phyloP scores from a whole-genome alignment of 2,888 invertebrate genomes.

The Steinernema hermaphroditum region DNA sequence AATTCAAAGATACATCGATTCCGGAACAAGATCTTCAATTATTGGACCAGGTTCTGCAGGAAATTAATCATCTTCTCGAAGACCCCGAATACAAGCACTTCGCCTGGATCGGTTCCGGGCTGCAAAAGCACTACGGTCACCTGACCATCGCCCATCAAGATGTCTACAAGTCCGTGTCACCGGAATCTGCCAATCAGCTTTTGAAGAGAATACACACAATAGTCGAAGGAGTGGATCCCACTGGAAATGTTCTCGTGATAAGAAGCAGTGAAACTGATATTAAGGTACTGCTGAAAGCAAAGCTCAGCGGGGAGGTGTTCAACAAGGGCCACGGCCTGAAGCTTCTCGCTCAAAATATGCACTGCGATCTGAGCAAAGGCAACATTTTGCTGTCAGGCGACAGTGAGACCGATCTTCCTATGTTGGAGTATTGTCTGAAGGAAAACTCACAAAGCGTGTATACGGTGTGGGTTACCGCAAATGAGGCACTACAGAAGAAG shows the following conservation, averaged over 20 bases:
- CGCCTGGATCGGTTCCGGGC: constrained; percentile 65
- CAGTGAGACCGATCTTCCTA: constrained; percentile 64
- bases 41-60: constrained; percentile 56
- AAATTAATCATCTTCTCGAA: constrained; percentile 57
- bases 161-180: constrained; percentile 41
- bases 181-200: constrained; percentile 18
- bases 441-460: constrained; percentile 56
- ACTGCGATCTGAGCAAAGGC: constrained; percentile 61
- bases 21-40: constrained; percentile 53
- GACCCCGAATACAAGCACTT: constrained; percentile 57
- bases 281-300: constrained; percentile 60
- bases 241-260: constrained; percentile 48
- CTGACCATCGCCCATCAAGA: constrained; percentile 62
- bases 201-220: constrained; percentile 54
- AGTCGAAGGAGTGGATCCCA: constrained; percentile 57
- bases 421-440: constrained; percentile 62
- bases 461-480: constrained; percentile 65
- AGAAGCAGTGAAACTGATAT: constrained; percentile 63
- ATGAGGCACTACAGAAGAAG: constrained; percentile 49
- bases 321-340: constrained; percentile 65
- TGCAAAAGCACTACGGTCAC: constrained; percentile 66
- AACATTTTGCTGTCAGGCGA: constrained; percentile 66
- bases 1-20: constrained; percentile 65
- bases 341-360: constrained; percentile 58
- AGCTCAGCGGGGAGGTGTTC: constrained; percentile 57